Base-by-base conservation (phyloP, 2,113 vertebrate species). In the Calyptomena viridis region DNA sequence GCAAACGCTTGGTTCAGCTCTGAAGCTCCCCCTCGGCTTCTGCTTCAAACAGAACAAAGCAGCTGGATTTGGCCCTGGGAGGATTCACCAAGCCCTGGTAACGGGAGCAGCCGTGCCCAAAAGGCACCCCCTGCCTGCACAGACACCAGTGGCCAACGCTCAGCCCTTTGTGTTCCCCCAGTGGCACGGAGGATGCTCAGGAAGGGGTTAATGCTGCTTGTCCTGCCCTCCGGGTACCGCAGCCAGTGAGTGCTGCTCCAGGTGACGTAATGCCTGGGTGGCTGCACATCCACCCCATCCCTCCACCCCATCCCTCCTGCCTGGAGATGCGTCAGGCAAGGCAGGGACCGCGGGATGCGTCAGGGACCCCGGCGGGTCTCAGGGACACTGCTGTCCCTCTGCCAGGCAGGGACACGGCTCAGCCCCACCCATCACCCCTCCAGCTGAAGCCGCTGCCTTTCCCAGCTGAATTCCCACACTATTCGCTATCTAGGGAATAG, bases 201-300 rank as follows among this genome's bases (percentile, higher is more conserved):
- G 92, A 94, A 96, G 67, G 95, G 75, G 96, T 96, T 96, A 96
- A 96, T 1, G 22, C 94, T 35, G 94, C 92, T 64, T 37, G 77
- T 85, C 94, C 96, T 96, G 96, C 95, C 96, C 95, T 87, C 88
- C 12, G 58, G 83, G 87, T 91, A 37, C 40, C 74, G 85, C 95
- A 96, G 96, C 96, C 96, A 96, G 94, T 96, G 85, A 93, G 58
- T 30, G 85, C 13, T 62, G 84, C 90, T 94, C 16, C 3, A 5
- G 87, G 71, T 96, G 96, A 96, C 35, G 94, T 96, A 91, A 93
- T 89, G 93, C 88, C 55, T 27, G 72, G 53, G 44, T 78, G 94
- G 67, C 89, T 92, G 85, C 85, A 8, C 58, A 62, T n/a, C 58
- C 46, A 33, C 15, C 64, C 64, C 44, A 46, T 18, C 64, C 58